These are phyloP conservation scores for Drosophila yakuba DNA, from an alignment of 1,140 invertebrate species.

Conservation along the genomic window DNA sequence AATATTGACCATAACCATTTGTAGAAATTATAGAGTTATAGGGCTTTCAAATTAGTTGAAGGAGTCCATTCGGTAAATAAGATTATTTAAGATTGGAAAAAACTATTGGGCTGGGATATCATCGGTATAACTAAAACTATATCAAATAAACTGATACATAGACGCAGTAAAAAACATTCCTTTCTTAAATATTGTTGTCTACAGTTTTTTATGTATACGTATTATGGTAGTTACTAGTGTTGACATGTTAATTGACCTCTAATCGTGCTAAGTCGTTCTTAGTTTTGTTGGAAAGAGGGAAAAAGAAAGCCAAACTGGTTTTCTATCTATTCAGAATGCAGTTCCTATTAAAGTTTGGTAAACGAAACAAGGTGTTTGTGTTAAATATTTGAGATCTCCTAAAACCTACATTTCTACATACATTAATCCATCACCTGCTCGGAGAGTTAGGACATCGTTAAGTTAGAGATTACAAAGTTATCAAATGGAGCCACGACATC, in stretches of 20 bases:
- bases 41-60: slow-evolving; percentile 50
- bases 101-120: slow-evolving; percentile 1
- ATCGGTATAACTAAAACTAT: slow-evolving; percentile 4
- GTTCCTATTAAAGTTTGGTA: not conserved
- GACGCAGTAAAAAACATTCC: slow-evolving; percentile 1
- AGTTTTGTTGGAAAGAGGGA: not conserved
- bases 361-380: not conserved
- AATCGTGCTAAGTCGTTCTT: slow-evolving; percentile 6
- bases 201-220: not conserved
- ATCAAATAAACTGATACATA: not conserved
- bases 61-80: slow-evolving; percentile 11
- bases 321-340: not conserved
- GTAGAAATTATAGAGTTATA: slow-evolving; percentile 54
- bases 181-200: not conserved
- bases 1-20: slow-evolving; percentile 77
- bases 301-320: not conserved
- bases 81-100: slow-evolving; percentile 12
- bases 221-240: not conserved
- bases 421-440: slow-evolving; percentile 41
- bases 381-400: not conserved
- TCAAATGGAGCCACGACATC: slow-evolving; percentile 55
- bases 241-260: slow-evolving; percentile 12
- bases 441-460: slow-evolving; percentile 33
- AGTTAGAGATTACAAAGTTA: slow-evolving; percentile 25
- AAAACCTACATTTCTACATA: not conserved